These are phyloP conservation scores for Clanis bilineata DNA, from an alignment of 2,888 invertebrate species.

Conservation along the genomic window DNA sequence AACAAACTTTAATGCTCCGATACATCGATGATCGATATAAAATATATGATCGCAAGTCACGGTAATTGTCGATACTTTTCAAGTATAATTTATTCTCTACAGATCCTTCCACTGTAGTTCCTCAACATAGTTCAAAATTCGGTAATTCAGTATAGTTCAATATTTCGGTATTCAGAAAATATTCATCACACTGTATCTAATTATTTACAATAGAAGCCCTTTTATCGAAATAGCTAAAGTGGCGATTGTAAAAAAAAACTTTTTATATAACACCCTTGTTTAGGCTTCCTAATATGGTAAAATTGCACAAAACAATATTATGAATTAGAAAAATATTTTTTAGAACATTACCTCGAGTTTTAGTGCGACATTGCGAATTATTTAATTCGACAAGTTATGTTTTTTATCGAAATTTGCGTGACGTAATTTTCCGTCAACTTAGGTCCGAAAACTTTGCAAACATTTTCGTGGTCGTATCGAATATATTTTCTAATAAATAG, in stretches of 20 bases:
- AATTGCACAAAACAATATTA: neutral
- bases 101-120: neutral
- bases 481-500: neutral
- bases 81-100: neutral
- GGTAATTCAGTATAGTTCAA: no score
- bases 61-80: neutral
- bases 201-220: neutral
- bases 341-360: neutral
- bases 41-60: neutral
- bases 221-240: neutral
- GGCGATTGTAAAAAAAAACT: neutral
- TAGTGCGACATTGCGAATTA: neutral
- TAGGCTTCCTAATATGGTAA: neutral
- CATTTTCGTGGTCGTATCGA: neutral
- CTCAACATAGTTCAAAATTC: neutral
- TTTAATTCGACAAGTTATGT: neutral
- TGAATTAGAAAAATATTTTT: neutral
- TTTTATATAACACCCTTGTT: neutral
- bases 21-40: neutral
- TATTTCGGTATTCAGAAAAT: neutral
- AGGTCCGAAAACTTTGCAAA: neutral
- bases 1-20: neutral
- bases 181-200: neutral
- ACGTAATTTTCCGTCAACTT: neutral
- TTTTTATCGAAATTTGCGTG: neutral